Conservation (phyloP, 2,888 invertebrate genomes). For the Loripinus fragilis region DNA sequence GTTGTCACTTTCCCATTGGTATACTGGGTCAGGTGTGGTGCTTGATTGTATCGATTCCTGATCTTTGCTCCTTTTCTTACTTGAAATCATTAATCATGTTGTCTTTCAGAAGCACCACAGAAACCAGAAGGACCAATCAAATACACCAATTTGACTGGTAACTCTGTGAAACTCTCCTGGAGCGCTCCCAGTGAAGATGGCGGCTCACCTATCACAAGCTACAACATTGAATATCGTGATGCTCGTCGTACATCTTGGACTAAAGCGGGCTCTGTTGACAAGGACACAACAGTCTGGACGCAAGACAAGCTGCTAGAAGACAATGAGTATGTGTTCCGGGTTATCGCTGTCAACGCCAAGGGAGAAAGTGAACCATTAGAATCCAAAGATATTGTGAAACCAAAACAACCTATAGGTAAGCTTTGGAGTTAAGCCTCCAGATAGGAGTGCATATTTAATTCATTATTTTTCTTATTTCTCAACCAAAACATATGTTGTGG, state of each 20-base stretch:
- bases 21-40: too few species aligned
- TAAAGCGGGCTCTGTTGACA: constrained; percentile 69
- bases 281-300: constrained; percentile 68
- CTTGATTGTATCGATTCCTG: too few species aligned
- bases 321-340: constrained; percentile 78
- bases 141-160: constrained; percentile 70
- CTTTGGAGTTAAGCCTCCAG: background rate
- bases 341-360: constrained; percentile 79
- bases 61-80: too few species aligned
- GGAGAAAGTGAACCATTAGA: constrained; percentile 76
- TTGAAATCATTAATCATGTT: too few species aligned
- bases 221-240: constrained; percentile 86
- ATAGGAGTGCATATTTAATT: background rate
- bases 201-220: constrained; percentile 77
- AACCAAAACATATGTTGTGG: too few species aligned
- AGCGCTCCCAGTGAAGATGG: constrained; percentile 80
- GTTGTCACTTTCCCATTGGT: too few species aligned
- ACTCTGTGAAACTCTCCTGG: constrained; percentile 77
- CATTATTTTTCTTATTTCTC: background rate
- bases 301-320: constrained; percentile 87
- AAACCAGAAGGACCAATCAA: constrained; percentile 74
- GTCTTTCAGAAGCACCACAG: constrained; percentile 74
- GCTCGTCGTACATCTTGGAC: constrained; percentile 95
- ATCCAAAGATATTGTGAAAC: constrained; percentile 66
- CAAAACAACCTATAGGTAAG: constrained; percentile 43